These are phyloP conservation scores for Pecten maximus DNA, from an alignment of 2,888 invertebrate genomes.

Conservation along the genomic window DNA sequence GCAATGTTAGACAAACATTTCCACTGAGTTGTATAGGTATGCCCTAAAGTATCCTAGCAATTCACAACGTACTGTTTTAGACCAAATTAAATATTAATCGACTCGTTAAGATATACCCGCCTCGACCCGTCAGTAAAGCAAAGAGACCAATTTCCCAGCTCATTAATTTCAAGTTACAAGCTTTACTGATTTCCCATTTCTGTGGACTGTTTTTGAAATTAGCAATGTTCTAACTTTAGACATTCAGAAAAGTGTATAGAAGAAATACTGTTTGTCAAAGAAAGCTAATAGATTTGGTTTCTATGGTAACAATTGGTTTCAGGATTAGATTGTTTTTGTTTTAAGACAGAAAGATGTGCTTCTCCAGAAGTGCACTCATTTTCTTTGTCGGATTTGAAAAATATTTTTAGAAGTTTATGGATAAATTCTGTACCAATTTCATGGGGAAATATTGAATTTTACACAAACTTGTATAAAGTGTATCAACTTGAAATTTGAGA, in stretches of 20 bases:
- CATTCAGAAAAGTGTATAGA: background rate
- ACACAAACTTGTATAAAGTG: background rate
- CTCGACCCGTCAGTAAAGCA: background rate
- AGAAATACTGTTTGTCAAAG: background rate
- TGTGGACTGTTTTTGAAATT: background rate
- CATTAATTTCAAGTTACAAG: background rate
- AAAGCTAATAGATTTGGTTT: background rate
- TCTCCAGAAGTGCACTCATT: background rate
- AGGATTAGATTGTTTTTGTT: background rate
- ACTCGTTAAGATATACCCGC: background rate
- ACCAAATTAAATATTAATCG: background rate
- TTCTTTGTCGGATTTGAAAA: background rate
- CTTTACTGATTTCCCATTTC: background rate
- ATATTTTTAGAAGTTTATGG: background rate
- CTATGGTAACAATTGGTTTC: background rate
- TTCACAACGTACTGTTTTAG: background rate
- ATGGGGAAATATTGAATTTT: background rate
- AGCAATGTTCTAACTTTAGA: background rate
- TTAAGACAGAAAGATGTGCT: background rate
- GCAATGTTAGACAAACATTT: too few relatives aligned
- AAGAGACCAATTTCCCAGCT: background rate
- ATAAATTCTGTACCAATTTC: background rate
- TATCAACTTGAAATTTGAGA: background rate
- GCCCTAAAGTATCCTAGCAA: background rate
- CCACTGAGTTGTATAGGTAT: too few relatives aligned